A percentile compares a stretch with the other conserved stretches of the same genome.
These are phyloP conservation scores for Catocala nupta DNA, from an alignment of 2,888 invertebrate species.

Conservation along the genomic window DNA sequence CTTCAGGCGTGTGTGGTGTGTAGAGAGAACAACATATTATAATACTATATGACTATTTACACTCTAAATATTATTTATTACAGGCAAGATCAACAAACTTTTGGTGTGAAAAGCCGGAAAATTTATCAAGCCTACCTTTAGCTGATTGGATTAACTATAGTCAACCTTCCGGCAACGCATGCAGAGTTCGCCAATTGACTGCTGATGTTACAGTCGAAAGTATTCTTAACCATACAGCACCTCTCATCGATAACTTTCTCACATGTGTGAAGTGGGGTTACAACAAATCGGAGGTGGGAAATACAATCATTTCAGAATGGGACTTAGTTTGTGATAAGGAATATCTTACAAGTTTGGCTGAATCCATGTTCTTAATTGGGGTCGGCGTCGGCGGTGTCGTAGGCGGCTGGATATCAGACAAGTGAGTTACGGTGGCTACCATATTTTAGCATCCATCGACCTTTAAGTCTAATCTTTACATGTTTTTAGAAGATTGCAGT, in stretches of 20 bases:
- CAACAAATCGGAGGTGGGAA: slow-evolving; percentile 85
- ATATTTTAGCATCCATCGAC: background rate
- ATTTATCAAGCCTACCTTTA: slow-evolving; percentile 84
- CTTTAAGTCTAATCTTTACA: no score
- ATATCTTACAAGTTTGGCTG: slow-evolving; percentile 90
- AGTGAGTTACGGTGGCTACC: slow-evolving; percentile 65
- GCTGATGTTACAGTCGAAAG: slow-evolving; percentile 70
- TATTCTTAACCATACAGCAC: slow-evolving; percentile 75
- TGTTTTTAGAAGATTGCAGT: no score
- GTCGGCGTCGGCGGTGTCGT: slow-evolving; percentile 93
- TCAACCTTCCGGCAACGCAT: slow-evolving; percentile 86
- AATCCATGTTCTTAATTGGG: slow-evolving; percentile 92
- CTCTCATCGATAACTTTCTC: slow-evolving; percentile 72
- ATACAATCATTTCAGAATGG: slow-evolving; percentile 93
- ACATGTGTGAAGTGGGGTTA: slow-evolving; percentile 89
- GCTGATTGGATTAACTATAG: slow-evolving; percentile 90
- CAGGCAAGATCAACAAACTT: slow-evolving; percentile 89
- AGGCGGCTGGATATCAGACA: slow-evolving; percentile 93
- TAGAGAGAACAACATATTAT: no score
- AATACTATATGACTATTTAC: no score
- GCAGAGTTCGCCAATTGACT: slow-evolving; percentile 84
- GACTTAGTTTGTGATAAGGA: slow-evolving; percentile 91
- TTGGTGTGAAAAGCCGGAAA: slow-evolving; percentile 90
- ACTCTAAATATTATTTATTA: background rate
- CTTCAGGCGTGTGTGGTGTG: no score